Evolutionary conservation across 1,140 invertebrate species (phyloP).

Genomic region (Euwallacea fornicatus): DNA sequence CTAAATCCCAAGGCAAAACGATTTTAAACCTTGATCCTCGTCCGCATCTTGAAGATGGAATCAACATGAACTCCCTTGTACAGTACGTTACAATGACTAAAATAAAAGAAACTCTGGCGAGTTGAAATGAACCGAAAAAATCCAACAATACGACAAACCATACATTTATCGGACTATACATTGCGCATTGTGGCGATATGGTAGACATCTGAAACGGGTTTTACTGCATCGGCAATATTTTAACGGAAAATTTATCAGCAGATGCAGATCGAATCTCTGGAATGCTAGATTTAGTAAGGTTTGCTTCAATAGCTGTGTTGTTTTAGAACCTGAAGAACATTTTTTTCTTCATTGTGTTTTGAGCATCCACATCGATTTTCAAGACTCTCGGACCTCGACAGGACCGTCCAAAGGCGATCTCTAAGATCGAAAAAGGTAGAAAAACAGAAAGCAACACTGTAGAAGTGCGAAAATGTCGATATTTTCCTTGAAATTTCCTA

Average conservation of each 20-base stretch:
- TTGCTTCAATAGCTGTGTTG: no score
- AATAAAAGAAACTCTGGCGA: constrained; percentile 12
- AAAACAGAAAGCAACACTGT: no score
- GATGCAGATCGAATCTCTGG: no score
- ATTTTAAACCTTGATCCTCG: constrained; percentile 24
- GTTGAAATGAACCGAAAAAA: constrained; percentile 19
- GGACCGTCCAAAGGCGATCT: no score
- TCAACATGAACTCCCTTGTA: constrained; percentile 22
- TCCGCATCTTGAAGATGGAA: constrained; percentile 19
- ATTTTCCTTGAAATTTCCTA: no score
- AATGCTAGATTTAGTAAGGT: no score
- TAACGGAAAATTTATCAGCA: constrained; percentile 16
- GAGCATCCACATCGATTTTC: no score
- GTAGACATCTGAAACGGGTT: constrained; percentile 23
- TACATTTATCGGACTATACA: constrained; percentile 19
- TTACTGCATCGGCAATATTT: constrained; percentile 14
- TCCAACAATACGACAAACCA: constrained; percentile 22
- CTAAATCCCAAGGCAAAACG: constrained; percentile 17
- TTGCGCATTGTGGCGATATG: constrained; percentile 14
- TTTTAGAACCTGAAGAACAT: no score
- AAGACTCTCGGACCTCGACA: no score
- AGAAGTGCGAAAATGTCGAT: no score
- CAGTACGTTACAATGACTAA: constrained; percentile 20
- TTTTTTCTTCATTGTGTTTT: no score
- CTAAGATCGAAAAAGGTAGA: no score